Evolutionary conservation across 2,113 vertebrate species (phyloP).

Genomic region (Lagenorhynchus albirostris): DNA sequence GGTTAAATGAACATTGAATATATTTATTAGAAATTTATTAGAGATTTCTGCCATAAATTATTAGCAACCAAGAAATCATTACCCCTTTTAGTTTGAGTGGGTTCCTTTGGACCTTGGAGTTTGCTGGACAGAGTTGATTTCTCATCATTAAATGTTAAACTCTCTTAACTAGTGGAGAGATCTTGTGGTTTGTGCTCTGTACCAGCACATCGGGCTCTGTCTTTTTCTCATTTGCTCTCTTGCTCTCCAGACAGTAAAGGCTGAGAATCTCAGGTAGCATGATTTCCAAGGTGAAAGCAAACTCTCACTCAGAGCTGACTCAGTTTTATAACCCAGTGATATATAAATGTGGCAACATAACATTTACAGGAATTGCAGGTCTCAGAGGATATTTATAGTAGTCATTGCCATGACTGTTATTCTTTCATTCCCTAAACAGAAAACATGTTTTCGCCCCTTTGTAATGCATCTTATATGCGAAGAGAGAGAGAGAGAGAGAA

Average conservation of each 20-base stretch:
- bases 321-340: neutral
- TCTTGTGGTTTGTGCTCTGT: neutral
- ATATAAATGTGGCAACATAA: neutral
- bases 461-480: neutral
- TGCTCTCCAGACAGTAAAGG: neutral
- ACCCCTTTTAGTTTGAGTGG: slow-evolving; percentile 4
- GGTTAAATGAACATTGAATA: neutral
- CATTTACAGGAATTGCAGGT: neutral
- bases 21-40: slow-evolving; percentile 27
- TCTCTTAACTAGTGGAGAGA: neutral
- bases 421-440: neutral
- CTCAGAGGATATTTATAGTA: neutral
- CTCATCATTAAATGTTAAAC: neutral
- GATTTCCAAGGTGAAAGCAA: neutral
- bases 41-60: neutral
- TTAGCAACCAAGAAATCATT: neutral
- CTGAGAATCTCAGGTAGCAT: neutral
- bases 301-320: neutral
- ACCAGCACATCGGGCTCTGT: neutral
- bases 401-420: neutral
- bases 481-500: neutral
- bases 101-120: neutral
- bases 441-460: neutral
- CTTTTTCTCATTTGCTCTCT: neutral
- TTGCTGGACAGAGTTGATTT: neutral